These are phyloP conservation scores for Pseudomyrmex sp. DNA, from an alignment of 1,140 invertebrate genomes.

Conservation along the genomic window DNA sequence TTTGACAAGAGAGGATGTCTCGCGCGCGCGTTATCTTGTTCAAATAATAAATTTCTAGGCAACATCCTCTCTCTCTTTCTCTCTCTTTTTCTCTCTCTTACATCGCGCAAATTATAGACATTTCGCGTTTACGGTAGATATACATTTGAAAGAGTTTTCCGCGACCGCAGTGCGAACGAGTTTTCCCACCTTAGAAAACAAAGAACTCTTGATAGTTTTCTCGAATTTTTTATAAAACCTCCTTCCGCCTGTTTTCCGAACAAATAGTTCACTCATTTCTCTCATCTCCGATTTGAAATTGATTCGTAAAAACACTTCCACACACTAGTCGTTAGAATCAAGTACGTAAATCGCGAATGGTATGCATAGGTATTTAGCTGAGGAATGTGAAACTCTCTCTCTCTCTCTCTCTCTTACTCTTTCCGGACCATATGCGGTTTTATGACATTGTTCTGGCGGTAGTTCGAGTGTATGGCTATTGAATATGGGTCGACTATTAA, in stretches of 20 bases:
- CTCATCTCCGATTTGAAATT: slow-evolving; percentile 23
- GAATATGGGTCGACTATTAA: slow-evolving; percentile 51
- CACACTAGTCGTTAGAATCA: not conserved
- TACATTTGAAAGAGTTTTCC: not conserved
- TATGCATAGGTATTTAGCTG: slow-evolving; percentile 35
- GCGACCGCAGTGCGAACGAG: too few species aligned
- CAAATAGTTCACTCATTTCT: not conserved
- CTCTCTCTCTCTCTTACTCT: not conserved
- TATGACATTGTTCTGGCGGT: slow-evolving; percentile 51
- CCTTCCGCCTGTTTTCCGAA: too few species aligned
- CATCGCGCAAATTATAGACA: not conserved
- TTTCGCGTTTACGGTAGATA: slow-evolving; percentile 11
- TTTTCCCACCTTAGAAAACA: too few species aligned
- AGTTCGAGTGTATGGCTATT: slow-evolving; percentile 29
- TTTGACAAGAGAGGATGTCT: slow-evolving; percentile 26
- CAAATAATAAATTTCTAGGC: slow-evolving; percentile 52
- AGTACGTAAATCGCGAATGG: slow-evolving; percentile 30
- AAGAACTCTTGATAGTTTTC: not conserved
- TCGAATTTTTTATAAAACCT: not conserved
- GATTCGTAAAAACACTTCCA: slow-evolving; percentile 17
- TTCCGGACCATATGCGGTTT: slow-evolving; percentile 9
- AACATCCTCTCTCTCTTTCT: not conserved
- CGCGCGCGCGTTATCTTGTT: slow-evolving; percentile 40
- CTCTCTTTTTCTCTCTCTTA: too few species aligned
- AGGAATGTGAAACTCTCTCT: not conserved